Percentiles rank a stretch among this genome's conserved stretches.
These are phyloP conservation scores for Nicator chloris DNA, from an alignment of 2,113 vertebrate species.

Conservation along the genomic window DNA sequence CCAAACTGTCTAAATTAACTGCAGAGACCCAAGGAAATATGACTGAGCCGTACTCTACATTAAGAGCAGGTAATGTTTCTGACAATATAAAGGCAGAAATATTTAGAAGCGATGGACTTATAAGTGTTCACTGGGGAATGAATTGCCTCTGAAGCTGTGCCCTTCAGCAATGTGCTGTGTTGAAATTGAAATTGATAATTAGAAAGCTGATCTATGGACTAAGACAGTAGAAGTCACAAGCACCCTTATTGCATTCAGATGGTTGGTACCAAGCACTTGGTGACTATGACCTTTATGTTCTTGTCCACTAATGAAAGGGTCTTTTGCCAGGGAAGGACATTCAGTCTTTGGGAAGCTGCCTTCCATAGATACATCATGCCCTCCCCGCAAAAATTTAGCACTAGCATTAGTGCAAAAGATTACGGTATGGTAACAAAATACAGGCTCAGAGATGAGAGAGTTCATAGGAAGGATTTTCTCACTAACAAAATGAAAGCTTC, in stretches of 20 bases:
- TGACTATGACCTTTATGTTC: not conserved
- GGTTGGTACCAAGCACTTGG: not conserved
- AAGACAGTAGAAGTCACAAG: not conserved
- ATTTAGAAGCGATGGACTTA: not conserved
- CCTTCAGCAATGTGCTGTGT: not conserved
- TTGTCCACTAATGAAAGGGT: not conserved
- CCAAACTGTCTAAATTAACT: not conserved
- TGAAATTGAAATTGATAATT: conserved; percentile 8
- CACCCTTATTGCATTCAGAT: not conserved
- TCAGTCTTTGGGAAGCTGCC: not conserved
- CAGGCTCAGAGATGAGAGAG: not conserved
- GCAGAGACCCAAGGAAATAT: not conserved
- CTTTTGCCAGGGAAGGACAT: not conserved
- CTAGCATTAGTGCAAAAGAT: not conserved
- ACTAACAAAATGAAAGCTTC: conserved; percentile 38
- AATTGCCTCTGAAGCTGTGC: not conserved
- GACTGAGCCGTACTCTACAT: not conserved
- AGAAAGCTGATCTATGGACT: not conserved
- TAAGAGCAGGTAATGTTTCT: not conserved
- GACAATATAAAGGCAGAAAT: not conserved
- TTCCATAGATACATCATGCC: not conserved
- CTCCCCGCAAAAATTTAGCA: not conserved
- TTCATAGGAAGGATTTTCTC: conserved; percentile 36
- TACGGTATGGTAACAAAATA: not conserved
- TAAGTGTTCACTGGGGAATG: not conserved